Percentiles rank a stretch among this genome's conserved stretches.
These are phyloP conservation scores for Ciconia stormi DNA, from an alignment of 2,113 vertebrate genomes.

Conservation along the genomic window DNA sequence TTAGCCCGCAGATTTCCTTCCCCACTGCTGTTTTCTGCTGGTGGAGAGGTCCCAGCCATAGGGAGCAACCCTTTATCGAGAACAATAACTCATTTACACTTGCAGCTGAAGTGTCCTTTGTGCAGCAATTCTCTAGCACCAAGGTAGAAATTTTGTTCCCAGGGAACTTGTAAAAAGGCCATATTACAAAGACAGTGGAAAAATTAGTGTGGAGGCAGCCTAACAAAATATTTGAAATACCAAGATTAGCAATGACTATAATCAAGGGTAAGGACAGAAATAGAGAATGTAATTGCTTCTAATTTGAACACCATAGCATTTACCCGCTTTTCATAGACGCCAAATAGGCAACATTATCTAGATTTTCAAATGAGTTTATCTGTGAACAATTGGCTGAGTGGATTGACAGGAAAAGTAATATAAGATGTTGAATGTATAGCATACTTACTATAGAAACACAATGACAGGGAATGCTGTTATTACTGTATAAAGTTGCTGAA, in stretches of 20 bases:
- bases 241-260: not conserved
- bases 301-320: not conserved
- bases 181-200: not conserved
- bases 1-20: not conserved
- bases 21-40: not conserved
- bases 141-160: not conserved
- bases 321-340: not conserved
- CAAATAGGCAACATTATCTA: not conserved
- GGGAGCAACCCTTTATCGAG: not conserved
- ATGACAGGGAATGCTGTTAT: not conserved
- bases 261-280: not conserved
- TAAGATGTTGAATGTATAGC: not conserved
- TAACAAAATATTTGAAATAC: conserved; percentile 14
- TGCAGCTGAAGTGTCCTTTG: not conserved
- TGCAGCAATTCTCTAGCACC: not conserved
- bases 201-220: not conserved
- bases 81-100: not conserved
- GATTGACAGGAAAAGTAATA: not conserved
- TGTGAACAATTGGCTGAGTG: not conserved
- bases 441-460: not conserved
- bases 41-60: not conserved
- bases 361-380: not conserved
- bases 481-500: not conserved
- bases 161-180: not conserved
- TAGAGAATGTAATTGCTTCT: not conserved